Percentiles rank a stretch among this genome's conserved stretches.
phyloP scores from a whole-genome alignment of 2,113 vertebrate species.

The Atherinomorus stipes region DNA sequence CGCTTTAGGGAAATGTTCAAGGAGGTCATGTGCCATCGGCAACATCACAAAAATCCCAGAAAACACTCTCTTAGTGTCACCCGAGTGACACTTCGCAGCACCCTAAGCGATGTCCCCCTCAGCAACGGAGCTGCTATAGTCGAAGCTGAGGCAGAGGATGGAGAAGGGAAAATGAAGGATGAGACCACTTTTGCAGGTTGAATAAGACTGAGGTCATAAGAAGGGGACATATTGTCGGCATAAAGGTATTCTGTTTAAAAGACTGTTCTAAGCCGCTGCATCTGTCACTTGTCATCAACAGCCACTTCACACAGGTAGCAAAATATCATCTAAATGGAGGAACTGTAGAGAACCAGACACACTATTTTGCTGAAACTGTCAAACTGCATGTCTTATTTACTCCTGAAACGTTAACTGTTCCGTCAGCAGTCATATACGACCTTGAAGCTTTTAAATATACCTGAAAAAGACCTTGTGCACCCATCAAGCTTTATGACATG shows the following conservation, averaged over 20 bases:
- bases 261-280: background rate
- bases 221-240: background rate
- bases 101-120: conserved; percentile 80
- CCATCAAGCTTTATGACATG: background rate
- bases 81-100: conserved; percentile 85
- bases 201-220: background rate
- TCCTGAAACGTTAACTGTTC: conserved; percentile 1
- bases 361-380: conserved; percentile 1
- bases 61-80: conserved; percentile 84
- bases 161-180: conserved; percentile 30
- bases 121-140: conserved; percentile 64
- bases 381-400: background rate
- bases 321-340: conserved; percentile 15
- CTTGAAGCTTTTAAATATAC: background rate
- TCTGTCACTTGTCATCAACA: conserved; percentile 19
- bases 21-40: conserved; percentile 85
- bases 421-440: conserved; percentile 7
- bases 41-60: conserved; percentile 29
- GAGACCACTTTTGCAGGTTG: conserved; percentile 62
- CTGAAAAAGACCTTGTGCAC: background rate
- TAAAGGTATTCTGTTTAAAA: background rate
- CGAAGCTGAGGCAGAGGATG: conserved; percentile 59
- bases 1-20: conserved; percentile 94
- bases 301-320: conserved; percentile 12
- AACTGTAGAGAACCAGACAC: conserved; percentile 4